Evolutionary conservation across 2,888 invertebrate genomes (phyloP), one percentile per base, ranked within the genome.

Genomic region (Slavum lentiscoides): DNA sequence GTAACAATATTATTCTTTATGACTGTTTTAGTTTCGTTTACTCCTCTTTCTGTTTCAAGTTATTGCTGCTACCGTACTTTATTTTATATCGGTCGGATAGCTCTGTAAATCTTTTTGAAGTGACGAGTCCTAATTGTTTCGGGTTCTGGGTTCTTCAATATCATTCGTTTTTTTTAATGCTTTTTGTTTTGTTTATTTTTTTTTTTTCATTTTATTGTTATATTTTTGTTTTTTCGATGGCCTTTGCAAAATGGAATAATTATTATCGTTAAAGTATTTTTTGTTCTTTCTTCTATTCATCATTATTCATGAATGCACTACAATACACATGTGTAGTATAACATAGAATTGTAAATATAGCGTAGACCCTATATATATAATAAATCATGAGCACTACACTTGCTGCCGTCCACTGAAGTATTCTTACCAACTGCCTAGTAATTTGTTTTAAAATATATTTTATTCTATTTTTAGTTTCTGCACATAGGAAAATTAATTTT

Each of bases 401-500:
- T 39, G 43, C 49, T 76, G 73, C 67, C 66, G 58, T 74, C 66
- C 66, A n/a, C 49, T 2, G 11, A 55, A 68, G 30, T n/a, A 59
- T 49, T 76, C 43, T 76, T 76, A 59, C 30, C 58, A 59, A 19
- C 55, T 17, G n/a, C 19, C 13, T 53, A 62, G 61, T 69, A 43
- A 43, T 21, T 66, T 17, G 9, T 43, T 61, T 59, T 59, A n/a
- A 68, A 68, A 59, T 11, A 49, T 13, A 49, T 68, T 59, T 61
- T 76, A 49, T 68, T 77, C n/a, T 37, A 30, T 39, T 77, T 75
- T 55, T n/a, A 49, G 19, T 39, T 69, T 77, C 19, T 62, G 62
- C 61, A 70, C 39, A 11, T 15, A 53, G 13, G n/a, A 13, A 53
- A 53, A 13, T 69, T 37, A 5, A 49, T 49, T 2, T 49, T 15